Base-by-base conservation (phyloP, 2,888 invertebrate species). In the Apodemia duryi region DNA sequence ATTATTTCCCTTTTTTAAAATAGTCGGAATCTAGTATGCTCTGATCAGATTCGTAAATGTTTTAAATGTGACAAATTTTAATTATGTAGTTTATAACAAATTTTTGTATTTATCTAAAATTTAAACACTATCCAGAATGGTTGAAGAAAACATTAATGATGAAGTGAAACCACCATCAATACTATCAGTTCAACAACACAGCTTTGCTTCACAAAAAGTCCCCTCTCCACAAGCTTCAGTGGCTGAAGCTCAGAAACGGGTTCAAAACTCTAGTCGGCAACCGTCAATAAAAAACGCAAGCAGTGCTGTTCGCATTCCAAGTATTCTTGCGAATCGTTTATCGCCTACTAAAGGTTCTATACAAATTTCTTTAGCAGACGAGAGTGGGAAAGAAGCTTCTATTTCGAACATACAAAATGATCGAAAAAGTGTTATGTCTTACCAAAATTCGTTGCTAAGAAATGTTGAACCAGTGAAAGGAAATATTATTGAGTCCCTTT, bases 1-100 rank as follows among this genome's bases (percentile, higher is more conserved):
- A 2, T 4, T 57, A 57, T 10, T 54, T 54, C 28, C 54, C 28
- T 57, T 57, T 28, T 57, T 29, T 32, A 57, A 57, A 57, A 32
- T 6, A 29, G 13, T 6, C 1, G 29, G 32, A 60, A 80, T 86
- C 88, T 67, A 77, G 70, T 73, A 65, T 85, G 87, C 77, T 76
- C 83, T 83, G 87, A 65, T 66, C 64, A n/a, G 6, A 60, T 60
- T 60, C 49, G 5, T 49, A 62, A 61, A 60, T 60, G n/a, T 60
- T 51, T 51, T 51, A 35, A 60, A n/a, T n/a, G 32, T 32, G 32
- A 35, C 32, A 60, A 32, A 60, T 60, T 60, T 60, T 6, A 60
- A 60, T 6, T 60, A 60, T 60, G 57, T 60, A 60, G 13, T 2
- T 13, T 32, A 13, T 6, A 60, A 13, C 32, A 32, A 35, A 35